Percentiles rank a stretch among this genome's conserved stretches.
Evolutionary conservation across 2,797 vertebrate genomes (phyloP).

Genomic region (Discoglossus pictus): DNA sequence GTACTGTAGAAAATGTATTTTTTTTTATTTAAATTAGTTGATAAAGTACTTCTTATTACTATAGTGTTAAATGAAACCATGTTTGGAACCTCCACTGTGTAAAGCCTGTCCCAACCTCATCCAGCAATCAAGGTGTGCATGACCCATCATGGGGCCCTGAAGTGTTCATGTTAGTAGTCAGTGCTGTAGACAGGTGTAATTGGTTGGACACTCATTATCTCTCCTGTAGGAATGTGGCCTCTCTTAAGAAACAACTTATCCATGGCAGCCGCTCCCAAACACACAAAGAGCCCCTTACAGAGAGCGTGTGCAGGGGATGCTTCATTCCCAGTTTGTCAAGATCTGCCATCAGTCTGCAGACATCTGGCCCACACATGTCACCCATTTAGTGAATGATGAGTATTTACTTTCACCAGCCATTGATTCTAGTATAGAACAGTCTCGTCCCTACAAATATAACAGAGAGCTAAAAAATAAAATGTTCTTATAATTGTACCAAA

Average conservation of each 20-base stretch:
- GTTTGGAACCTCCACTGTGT: no score
- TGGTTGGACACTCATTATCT: conserved; percentile 44
- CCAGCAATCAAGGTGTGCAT: background rate
- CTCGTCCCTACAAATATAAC: conserved; percentile 7
- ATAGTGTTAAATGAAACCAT: no score
- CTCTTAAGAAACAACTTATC: conserved; percentile 49
- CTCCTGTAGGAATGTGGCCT: conserved; percentile 47
- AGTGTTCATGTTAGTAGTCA: background rate
- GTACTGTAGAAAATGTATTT: no score
- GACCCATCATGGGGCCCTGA: background rate
- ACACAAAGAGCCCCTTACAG: conserved; percentile 47
- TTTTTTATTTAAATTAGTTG: no score
- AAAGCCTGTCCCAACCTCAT: background rate
- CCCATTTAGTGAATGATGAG: conserved; percentile 31
- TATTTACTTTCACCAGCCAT: conserved; percentile 39
- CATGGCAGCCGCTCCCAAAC: conserved; percentile 32
- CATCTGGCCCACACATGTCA: conserved; percentile 36
- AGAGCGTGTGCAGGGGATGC: conserved; percentile 42
- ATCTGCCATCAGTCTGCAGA: conserved; percentile 30
- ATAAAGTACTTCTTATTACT: no score
- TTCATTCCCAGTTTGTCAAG: conserved; percentile 36
- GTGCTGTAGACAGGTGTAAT: conserved; percentile 44
- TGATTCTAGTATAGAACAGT: conserved; percentile 10
- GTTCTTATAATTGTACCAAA: no score
- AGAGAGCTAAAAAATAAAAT: no score